Conservation (phyloP, 2,113 vertebrate genomes). For the Nansenia antarctica region DNA sequence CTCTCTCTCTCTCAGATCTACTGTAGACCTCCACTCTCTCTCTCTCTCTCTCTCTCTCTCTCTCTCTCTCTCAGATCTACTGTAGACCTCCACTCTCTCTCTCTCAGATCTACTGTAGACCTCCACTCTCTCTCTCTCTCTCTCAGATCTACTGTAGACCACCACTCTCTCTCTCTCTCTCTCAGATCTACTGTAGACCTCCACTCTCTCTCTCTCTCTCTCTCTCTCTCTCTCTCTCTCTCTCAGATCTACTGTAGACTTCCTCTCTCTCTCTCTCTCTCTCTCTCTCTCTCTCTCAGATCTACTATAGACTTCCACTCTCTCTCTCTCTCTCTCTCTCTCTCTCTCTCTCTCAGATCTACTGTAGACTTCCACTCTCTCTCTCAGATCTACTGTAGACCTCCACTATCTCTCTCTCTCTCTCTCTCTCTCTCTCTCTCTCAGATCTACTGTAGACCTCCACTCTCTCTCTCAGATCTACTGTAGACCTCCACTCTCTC, state of each 20-base stretch:
- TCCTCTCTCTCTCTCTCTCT: too few relatives aligned
- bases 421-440: neutral
- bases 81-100: slow-evolving; percentile 58
- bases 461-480: slow-evolving; percentile 23
- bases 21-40: neutral
- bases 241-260: too few relatives aligned
- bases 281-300: too few relatives aligned
- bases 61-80: too few relatives aligned
- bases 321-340: too few relatives aligned
- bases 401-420: slow-evolving; percentile 41
- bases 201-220: too few relatives aligned
- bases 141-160: slow-evolving; percentile 66
- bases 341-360: too few relatives aligned
- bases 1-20: neutral
- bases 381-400: slow-evolving; percentile 50
- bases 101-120: neutral
- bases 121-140: neutral
- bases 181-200: neutral
- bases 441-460: slow-evolving; percentile 55
- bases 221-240: too few relatives aligned
- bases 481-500: neutral
- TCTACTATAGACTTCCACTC: too few relatives aligned
- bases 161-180: slow-evolving; percentile 32
- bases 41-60: neutral
- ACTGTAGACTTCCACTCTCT: slow-evolving; percentile 38